Evolutionary conservation across 2,113 vertebrate species (phyloP), one percentile per base, ranked within the genome.

Genomic region (Rhinichthys klamathensis): DNA sequence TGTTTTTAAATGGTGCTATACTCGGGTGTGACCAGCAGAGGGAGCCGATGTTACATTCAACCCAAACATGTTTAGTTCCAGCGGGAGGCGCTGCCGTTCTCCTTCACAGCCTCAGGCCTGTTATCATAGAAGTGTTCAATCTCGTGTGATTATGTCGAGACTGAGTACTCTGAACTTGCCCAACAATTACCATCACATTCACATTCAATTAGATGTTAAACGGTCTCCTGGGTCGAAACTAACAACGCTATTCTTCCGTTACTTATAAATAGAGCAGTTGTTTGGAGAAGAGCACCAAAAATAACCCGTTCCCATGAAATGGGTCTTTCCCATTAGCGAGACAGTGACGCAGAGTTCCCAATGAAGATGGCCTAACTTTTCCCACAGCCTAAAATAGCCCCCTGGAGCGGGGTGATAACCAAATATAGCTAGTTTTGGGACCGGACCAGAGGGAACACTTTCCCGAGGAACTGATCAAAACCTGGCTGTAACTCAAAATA

Each of bases 361-460:
- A 16, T 63, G 75, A 69, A 56, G 72, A 84, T 32, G 23, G 56
- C 56, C 11, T 84, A 60, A 86, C 18, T 78, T 84, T 89, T 88
- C 87, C 87, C 88, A 88, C 88, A 81, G 73, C 69, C 41, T 84
- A 88, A 86, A 87, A 89, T 88, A 89, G 82, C 69, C 63, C 67
- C 23, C 35, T 76, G 60, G 25, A 46, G 58, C 63, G 30, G n/a
- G 81, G 23, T 84, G 76, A 84, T 58, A 76, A 44, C 58, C 78
- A 84, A 84, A 87, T 87, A 87, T 84, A 84, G 81, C 54, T 70
- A 75, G 46, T 79, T 75, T 63, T 44, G 60, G 21, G 80, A 54
- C 61, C 23, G 35, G 21, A 78, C 58, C 65, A 60, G 11, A 80
- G 38, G 5, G 18, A 18, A 65, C 72, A 51, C 46, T 12, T 44